Percentiles rank a stretch among this genome's conserved stretches.
Conservation (phyloP, 1,140 invertebrate species). For the Panagrolaimus sp. region DNA sequence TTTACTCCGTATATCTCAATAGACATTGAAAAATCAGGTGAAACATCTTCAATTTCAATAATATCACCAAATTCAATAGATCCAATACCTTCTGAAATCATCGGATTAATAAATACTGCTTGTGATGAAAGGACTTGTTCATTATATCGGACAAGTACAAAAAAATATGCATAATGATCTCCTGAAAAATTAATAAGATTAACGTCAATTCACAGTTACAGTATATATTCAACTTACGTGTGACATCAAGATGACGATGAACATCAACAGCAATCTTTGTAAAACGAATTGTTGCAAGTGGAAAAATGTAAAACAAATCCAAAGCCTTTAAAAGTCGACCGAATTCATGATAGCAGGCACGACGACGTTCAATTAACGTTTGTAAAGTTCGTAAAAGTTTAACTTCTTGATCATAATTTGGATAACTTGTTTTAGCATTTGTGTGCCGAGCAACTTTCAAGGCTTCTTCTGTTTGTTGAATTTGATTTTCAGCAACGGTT, state of each 20-base stretch:
- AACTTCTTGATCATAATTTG: neutral
- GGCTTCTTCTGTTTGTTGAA: neutral
- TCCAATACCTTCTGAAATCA: neutral
- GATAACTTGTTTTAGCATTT: neutral
- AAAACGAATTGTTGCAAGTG: neutral
- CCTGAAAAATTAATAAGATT: neutral
- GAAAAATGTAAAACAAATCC: neutral
- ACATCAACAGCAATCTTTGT: neutral
- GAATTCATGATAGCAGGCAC: neutral
- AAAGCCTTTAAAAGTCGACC: neutral
- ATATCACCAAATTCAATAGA: neutral
- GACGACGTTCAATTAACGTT: neutral
- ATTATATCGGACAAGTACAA: neutral
- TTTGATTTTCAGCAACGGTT: neutral
- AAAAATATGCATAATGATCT: neutral
- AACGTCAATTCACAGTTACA: no score
- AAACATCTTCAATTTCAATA: neutral
- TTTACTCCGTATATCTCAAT: neutral
- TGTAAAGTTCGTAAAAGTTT: neutral
- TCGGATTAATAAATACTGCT: neutral
- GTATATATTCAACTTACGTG: neutral
- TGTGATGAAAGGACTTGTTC: neutral
- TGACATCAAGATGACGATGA: neutral
- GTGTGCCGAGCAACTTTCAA: neutral
- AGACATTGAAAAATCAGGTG: slow-evolving; percentile 1